Percentiles rank a stretch among this genome's conserved stretches.
phyloP scores from a whole-genome alignment of 2,113 vertebrate genomes.

The Dipodomys stephensi region DNA sequence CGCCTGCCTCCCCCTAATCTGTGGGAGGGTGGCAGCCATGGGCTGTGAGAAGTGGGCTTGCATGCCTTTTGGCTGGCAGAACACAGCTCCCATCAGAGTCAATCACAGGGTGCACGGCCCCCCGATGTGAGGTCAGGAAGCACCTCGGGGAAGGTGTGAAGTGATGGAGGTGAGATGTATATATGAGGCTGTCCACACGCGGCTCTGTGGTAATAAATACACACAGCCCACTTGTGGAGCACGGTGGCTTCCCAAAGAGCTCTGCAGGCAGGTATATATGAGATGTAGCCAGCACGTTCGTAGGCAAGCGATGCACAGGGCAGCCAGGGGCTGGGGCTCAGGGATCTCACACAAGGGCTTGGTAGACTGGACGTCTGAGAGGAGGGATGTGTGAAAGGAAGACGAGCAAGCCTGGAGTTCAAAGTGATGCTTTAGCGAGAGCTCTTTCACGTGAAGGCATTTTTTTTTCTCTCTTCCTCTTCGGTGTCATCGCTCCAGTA shows the following conservation, averaged over 20 bases:
- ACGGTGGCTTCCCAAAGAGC: conserved; percentile 17
- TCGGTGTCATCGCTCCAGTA: neutral
- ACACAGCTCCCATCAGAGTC: conserved; percentile 67
- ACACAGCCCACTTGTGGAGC: neutral
- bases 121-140: conserved; percentile 69
- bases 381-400: neutral
- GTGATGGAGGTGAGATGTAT: conserved; percentile 52
- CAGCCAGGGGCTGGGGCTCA: neutral
- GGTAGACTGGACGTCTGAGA: neutral
- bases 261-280: conserved; percentile 13
- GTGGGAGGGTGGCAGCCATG: conserved; percentile 45
- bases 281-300: conserved; percentile 16
- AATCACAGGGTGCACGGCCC: conserved; percentile 37
- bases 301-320: neutral
- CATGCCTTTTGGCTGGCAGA: conserved; percentile 61
- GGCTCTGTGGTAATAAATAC: conserved; percentile 71
- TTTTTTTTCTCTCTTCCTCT: neutral
- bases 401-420: neutral
- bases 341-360: neutral
- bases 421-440: neutral
- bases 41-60: conserved; percentile 67
- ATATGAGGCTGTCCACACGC: conserved; percentile 57
- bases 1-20: neutral
- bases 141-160: conserved; percentile 63
- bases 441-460: neutral